Evolutionary conservation across 2,888 invertebrate species (phyloP).

Genomic region (Iselma pallidipennis): DNA sequence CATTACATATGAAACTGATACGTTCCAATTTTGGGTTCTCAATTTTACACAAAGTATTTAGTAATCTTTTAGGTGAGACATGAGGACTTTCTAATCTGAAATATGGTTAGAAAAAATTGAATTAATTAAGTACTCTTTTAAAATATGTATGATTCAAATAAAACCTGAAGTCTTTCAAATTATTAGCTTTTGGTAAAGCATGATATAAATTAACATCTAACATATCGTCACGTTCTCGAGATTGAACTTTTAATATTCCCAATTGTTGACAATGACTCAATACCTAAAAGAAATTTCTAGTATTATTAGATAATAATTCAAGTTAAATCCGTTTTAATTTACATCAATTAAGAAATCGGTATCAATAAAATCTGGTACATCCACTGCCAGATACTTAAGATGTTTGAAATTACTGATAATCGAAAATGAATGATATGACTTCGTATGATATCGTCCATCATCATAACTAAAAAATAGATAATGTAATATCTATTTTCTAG

Average conservation of each 20-base stretch:
- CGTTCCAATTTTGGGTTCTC: neutral
- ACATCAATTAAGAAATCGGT: neutral
- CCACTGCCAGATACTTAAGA: neutral
- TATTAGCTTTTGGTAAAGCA: neutral
- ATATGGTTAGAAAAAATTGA: too few species aligned
- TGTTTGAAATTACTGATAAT: neutral
- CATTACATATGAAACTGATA: neutral
- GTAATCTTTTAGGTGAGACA: neutral
- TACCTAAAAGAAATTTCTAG: neutral
- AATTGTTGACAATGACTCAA: neutral
- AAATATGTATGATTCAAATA: too few species aligned
- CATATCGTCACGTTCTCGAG: neutral
- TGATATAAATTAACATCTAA: neutral
- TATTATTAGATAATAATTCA: neutral
- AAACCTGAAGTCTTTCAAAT: neutral
- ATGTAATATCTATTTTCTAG: neutral
- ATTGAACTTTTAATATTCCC: neutral
- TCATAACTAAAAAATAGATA: neutral
- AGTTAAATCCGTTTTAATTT: too few species aligned
- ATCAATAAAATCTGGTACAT: neutral
- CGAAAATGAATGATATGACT: neutral
- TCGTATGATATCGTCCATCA: neutral
- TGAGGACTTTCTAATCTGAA: neutral
- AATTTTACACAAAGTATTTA: neutral
- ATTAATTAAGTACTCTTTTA: too few species aligned